Evolutionary conservation across 2,113 vertebrate genomes (phyloP), one percentile per base, ranked within the genome.

Genomic region (Colius striatus): DNA sequence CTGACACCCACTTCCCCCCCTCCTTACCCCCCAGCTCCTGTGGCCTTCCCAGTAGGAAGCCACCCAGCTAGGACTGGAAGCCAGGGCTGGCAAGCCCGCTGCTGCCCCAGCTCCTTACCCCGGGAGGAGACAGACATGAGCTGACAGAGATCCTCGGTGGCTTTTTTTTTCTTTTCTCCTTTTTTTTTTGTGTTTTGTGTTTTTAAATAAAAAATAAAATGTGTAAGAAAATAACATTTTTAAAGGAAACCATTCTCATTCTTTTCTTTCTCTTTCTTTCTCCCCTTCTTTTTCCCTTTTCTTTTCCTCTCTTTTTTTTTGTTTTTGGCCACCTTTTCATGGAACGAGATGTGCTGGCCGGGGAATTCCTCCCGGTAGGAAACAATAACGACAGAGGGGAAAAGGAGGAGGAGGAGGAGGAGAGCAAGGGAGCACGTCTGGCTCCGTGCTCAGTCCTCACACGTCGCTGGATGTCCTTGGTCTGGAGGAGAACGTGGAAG

Each of bases 401-500:
- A 86, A 67, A 89, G 88, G 36, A 88, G 65, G 38, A 87, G 34
- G 86, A 92, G 87, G 38, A 90, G 71, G 23, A 50, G 78, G 55
- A 76, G 85, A 86, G 32, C 73, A 8, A 10, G 29, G 74, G 50
- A 74, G n/a, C 9, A 20, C 8, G 13, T 9, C 53, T 2, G 14
- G 12, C 95, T 86, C 62, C 4, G 23, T 0, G 62, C 91, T 53
- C 50, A 14, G 71, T 81, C 85, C 90, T 96, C 95, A 99, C 96
- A 99, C 99, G 5, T 99, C 98, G 60, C 99, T 99, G 96, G 99
- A 99, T 93, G 99, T 98, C 97, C 98, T 98, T 87, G 99, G 98
- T 71, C 99, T 96, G 90, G 98, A 97, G 45, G 98, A 98, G 93
- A 99, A 97, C 66, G 98, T 98, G 89, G 98, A 97, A 1, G 98